Evolutionary conservation across 2,113 vertebrate genomes (phyloP).

Genomic region (Ochotona curzoniae): DNA sequence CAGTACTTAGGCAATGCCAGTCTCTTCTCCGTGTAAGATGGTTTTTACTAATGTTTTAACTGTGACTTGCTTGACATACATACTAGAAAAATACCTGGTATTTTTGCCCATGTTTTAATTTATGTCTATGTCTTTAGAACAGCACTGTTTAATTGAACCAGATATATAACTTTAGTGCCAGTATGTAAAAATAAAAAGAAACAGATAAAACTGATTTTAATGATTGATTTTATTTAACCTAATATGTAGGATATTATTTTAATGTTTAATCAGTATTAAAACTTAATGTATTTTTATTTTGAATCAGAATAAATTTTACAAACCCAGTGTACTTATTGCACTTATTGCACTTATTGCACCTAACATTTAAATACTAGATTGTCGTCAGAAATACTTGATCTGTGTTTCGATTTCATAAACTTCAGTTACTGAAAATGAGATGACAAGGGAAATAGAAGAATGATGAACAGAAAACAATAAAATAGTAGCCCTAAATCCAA

Average conservation of each 20-base stretch:
- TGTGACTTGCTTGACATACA: neutral
- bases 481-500: neutral
- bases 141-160: neutral
- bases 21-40: neutral
- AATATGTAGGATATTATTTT: neutral
- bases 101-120: conserved; percentile 35
- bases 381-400: conserved; percentile 53
- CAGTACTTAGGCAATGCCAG: neutral
- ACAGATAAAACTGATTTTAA: neutral
- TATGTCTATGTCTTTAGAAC: neutral
- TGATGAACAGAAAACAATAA: neutral
- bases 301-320: neutral
- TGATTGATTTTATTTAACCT: neutral
- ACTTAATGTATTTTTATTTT: neutral
- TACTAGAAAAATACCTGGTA: neutral
- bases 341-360: neutral
- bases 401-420: neutral
- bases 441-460: neutral
- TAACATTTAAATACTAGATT: neutral
- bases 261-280: neutral
- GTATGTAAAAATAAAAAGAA: conserved; percentile 5
- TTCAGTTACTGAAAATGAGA: neutral
- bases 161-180: neutral
- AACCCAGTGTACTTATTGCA: conserved; percentile 9
- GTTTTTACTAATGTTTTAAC: neutral